A percentile compares a stretch with the other conserved stretches of the same genome.
Conservation (phyloP, 2,113 vertebrate species). For the Eolophus roseicapilla region DNA sequence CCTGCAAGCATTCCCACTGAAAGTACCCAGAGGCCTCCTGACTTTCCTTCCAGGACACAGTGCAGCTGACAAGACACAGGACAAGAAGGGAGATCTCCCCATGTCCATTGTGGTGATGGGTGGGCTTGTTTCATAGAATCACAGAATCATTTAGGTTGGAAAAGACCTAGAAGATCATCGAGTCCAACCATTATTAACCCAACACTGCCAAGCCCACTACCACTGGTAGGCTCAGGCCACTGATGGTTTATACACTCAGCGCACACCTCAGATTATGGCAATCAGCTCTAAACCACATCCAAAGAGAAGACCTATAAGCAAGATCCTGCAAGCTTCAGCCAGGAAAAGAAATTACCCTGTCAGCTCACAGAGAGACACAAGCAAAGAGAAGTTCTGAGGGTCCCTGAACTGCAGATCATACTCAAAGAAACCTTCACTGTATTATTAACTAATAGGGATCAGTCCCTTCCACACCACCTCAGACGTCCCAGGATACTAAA, state of each 20-base stretch:
- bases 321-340: neutral
- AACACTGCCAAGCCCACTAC: neutral
- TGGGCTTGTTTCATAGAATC: neutral
- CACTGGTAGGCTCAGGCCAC: neutral
- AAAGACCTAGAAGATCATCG: neutral
- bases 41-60: neutral
- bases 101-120: rapidly evolving
- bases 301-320: neutral
- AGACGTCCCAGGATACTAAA: neutral
- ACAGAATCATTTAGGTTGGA: neutral
- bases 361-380: neutral
- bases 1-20: neutral
- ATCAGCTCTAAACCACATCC: neutral
- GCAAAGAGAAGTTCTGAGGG: neutral
- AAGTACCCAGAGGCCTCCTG: neutral
- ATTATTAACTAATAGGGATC: neutral
- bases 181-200: neutral
- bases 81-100: neutral
- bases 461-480: neutral
- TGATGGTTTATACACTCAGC: neutral
- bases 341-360: neutral
- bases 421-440: neutral
- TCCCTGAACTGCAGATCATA: neutral
- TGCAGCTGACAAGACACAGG: rapidly evolving
- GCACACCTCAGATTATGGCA: neutral